Evolutionary conservation across 2,888 invertebrate species (phyloP), one percentile per base, ranked within the genome.

Genomic region (Ormyrus pomaceus): DNA sequence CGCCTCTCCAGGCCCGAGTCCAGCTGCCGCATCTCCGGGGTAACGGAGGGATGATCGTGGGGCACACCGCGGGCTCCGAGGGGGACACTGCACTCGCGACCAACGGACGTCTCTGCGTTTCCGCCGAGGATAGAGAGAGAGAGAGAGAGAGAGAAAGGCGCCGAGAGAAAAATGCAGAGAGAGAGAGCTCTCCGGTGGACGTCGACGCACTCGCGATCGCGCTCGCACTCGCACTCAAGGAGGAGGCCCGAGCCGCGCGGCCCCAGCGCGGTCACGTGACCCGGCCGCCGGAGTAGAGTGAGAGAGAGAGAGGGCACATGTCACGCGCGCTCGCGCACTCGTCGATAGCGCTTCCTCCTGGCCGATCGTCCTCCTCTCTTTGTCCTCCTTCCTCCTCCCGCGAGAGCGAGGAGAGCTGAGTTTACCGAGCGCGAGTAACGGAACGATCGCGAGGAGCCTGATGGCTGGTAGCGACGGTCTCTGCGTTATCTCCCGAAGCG

Each of bases 181-280:
- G 34, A 19, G 19, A 19, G 19, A 19, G 19, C 34, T 34, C 34
- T 34, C 3, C 34, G 34, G 19, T 1, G 34, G 34, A 34, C 34
- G 34, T 70, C 79, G 68, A 83, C 75, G 69, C 80, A 65, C 76
- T 61, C 45, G 10, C 55, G 80, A 82, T 69, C 59, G 70, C 73
- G 72, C 76, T 68, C 59, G 69, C 64, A 48, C 62, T 51, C 51
- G 10, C 53, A 6, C 11, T 11, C 48, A 34, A 34, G 34, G 34
- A 34, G 34, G 34, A 34, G 34, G 13, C 48, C 11, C 6, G 13
- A 19, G 9, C 13, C 70, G n/a, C 58, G 70, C 59, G 70, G 48
- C 53, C 10, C n/a, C 48, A 48, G 34, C 13, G 34, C 19, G 34
- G 61, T 51, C 61, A 59, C n/a, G 34, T 61, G 61, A 50, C 10